Evolutionary conservation across 2,113 vertebrate species (phyloP).

Genomic region (Mesembrinibis cayennensis): DNA sequence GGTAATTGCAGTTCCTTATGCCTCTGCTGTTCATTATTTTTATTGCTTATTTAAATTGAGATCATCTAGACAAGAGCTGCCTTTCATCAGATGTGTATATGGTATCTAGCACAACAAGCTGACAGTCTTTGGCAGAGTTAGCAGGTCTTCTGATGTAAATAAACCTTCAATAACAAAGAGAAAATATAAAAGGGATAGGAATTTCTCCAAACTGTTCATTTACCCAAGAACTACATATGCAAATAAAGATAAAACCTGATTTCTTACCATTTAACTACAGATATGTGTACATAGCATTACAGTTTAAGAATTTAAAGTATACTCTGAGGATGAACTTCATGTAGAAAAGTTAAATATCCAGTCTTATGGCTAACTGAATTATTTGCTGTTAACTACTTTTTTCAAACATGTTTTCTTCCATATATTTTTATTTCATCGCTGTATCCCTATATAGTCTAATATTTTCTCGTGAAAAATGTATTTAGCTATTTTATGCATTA

Average conservation of each 20-base stretch:
- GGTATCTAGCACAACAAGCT: neutral
- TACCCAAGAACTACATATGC: neutral
- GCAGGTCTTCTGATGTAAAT: neutral
- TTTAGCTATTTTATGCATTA: conserved; percentile 23
- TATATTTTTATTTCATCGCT: neutral
- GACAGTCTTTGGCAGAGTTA: neutral
- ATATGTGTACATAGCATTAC: neutral
- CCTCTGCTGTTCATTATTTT: neutral
- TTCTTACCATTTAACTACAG: neutral
- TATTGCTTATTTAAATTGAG: neutral
- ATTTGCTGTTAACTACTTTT: neutral
- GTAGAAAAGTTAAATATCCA: neutral
- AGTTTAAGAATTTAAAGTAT: neutral
- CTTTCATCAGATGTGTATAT: neutral
- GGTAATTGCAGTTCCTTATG: neutral
- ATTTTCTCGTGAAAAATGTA: conserved; percentile 48
- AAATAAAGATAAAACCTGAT: neutral
- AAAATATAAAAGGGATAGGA: neutral
- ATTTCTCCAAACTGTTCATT: neutral
- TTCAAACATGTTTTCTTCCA: neutral
- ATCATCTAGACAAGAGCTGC: neutral
- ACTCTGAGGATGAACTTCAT: neutral
- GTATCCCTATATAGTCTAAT: neutral
- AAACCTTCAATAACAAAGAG: neutral
- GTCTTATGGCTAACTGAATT: neutral